These are phyloP conservation scores for Shinisaurus crocodilurus DNA, from an alignment of 2,113 vertebrate species.

Conservation along the genomic window DNA sequence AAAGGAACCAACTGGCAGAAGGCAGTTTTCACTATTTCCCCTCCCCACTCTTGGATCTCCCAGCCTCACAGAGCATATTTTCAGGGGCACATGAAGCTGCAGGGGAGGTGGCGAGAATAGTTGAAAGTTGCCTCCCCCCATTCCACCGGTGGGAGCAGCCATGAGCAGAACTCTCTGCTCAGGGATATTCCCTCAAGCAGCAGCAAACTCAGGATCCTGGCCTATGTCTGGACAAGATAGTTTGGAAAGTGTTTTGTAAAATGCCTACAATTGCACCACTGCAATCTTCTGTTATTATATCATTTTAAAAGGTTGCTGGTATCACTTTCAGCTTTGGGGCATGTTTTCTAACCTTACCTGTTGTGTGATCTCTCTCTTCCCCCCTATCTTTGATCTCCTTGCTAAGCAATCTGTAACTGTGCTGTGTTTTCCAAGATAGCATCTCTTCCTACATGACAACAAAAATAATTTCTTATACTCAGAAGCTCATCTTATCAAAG, in stretches of 20 bases:
- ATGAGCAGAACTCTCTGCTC: neutral
- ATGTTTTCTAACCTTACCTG: constrained; percentile 61
- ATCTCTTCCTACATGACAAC: constrained; percentile 69
- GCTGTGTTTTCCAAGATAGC: constrained; percentile 70
- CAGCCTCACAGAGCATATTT: neutral
- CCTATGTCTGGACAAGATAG: constrained; percentile 21
- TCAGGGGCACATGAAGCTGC: neutral
- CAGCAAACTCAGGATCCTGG: neutral
- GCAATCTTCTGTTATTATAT: constrained; percentile 33
- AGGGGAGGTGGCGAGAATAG: neutral
- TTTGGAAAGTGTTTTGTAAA: constrained; percentile 58
- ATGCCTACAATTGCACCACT: constrained; percentile 19
- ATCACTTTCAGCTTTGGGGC: constrained; percentile 47
- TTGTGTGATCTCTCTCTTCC: constrained; percentile 50
- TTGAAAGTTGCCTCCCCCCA: neutral
- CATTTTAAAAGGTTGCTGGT: constrained; percentile 43
- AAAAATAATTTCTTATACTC: constrained; percentile 71
- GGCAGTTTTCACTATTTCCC: no score
- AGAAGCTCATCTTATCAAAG: constrained; percentile 69
- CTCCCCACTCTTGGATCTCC: neutral
- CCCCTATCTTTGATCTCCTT: constrained; percentile 70
- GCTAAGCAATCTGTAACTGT: constrained; percentile 68
- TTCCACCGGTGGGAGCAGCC: neutral
- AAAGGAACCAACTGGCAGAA: neutral
- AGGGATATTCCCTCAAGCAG: neutral